These are phyloP conservation scores for Sorex araneus DNA, from an alignment of 2,113 vertebrate species.

Conservation along the genomic window DNA sequence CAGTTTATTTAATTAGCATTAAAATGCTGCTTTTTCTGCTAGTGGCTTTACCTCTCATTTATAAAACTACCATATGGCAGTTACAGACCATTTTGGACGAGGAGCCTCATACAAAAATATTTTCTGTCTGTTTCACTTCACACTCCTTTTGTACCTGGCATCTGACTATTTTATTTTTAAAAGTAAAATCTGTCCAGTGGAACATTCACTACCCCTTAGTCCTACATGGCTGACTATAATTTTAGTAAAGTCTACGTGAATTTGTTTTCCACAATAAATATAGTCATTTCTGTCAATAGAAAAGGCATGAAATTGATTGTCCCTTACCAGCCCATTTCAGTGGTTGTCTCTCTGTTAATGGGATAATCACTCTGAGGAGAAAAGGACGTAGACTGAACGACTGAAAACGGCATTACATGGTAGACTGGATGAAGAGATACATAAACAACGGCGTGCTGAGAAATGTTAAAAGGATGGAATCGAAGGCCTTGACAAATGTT, in stretches of 20 bases:
- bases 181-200: slow-evolving; percentile 68
- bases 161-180: slow-evolving; percentile 52
- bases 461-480: slow-evolving; percentile 32
- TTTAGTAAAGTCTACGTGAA: slow-evolving; percentile 52
- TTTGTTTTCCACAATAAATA: slow-evolving; percentile 70
- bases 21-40: slow-evolving; percentile 47
- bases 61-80: slow-evolving; percentile 67
- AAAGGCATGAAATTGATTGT: slow-evolving; percentile 43
- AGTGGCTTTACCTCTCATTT: slow-evolving; percentile 47
- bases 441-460: not conserved
- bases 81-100: slow-evolving; percentile 49
- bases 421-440: not conserved
- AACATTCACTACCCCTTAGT: slow-evolving; percentile 29
- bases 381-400: not conserved
- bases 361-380: slow-evolving; percentile 12
- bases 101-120: slow-evolving; percentile 7
- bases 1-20: slow-evolving; percentile 22
- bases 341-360: slow-evolving; percentile 56
- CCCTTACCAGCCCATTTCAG: slow-evolving; percentile 54
- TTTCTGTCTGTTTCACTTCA: slow-evolving; percentile 58
- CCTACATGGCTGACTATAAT: slow-evolving; percentile 34
- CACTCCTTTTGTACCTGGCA: slow-evolving; percentile 29
- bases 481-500: slow-evolving; percentile 20
- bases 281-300: slow-evolving; percentile 59
- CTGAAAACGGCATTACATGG: not conserved